Evolutionary conservation across 2,113 vertebrate genomes (phyloP), one percentile per base, ranked within the genome.

Genomic region (Varanus komodoensis): DNA sequence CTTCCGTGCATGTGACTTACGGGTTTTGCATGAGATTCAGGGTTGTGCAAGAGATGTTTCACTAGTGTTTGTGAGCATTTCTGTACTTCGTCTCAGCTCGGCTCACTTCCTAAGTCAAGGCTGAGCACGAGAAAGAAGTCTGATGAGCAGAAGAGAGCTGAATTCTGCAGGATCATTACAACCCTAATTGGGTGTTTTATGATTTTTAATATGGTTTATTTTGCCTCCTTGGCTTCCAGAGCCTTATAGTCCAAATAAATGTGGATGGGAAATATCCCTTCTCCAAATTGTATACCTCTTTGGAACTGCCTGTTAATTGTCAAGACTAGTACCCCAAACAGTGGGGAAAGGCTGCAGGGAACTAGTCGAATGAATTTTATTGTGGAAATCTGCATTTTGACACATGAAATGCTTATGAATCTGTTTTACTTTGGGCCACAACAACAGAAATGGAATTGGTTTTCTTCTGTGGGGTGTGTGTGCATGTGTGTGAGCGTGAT

Each of bases 381-480:
- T 48, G 5, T 25, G 48, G 29, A 74, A 6, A 38, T 34, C 64
- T 73, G 84, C 4, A 32, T 86, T 27, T 44, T 54, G 61, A 84
- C 27, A 38, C 44, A 67, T 12, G 8, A 44, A 57, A 50, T n/a
- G 34, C 34, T 48, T 48, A 21, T 85, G 38, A 85, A 57, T 54
- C 8, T 12, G 0, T 86, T 86, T 75, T 52, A 57, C n/a, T 34
- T 86, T 75, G 85, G 32, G 17, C 38, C 34, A 64, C 54, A 57
- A 44, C 34, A 57, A 82, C 21, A 84, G 61, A 80, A 68, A 90
- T 92, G 78, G 25, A 90, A 73, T 88, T 80, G 64, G 81, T 94
- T 89, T 87, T 57, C 77, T 91, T 84, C 94, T 79, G 93, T 93
- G 25, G 95, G 84, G 5, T 11, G 34, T 17, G 67, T 9, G 57